These are phyloP conservation scores for Propithecus perrieri DNA, from an alignment of 2,797 vertebrate genomes.

Conservation along the genomic window DNA sequence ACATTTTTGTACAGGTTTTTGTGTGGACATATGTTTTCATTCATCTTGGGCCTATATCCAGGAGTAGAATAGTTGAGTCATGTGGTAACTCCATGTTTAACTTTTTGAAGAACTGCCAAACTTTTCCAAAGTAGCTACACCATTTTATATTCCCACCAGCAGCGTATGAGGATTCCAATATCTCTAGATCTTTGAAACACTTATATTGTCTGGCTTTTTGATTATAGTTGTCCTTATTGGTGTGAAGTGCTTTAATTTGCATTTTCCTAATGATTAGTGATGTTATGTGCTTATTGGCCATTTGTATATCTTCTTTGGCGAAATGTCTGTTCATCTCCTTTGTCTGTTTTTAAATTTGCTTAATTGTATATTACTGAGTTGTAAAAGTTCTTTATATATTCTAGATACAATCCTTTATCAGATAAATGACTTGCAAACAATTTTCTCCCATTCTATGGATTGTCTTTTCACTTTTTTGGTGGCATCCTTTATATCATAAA, in stretches of 20 bases:
- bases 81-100: conserved; percentile 24
- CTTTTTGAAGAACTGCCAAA: conserved; percentile 28
- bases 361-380: neutral
- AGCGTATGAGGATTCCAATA: neutral
- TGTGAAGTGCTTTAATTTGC: conserved; percentile 19
- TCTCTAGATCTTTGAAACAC: neutral
- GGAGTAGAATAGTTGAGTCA: neutral
- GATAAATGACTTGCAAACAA: neutral
- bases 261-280: neutral
- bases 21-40: neutral
- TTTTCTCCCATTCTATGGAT: neutral
- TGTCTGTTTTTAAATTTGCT: neutral
- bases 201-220: neutral
- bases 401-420: neutral
- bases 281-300: neutral
- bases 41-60: conserved; percentile 14
- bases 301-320: neutral
- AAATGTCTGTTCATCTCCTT: neutral
- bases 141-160: neutral
- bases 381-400: neutral
- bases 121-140: neutral
- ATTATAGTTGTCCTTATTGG: neutral
- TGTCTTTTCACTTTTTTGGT: conserved; percentile 13
- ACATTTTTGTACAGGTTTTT: conserved; percentile 32
- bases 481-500: neutral